Evolutionary conservation across 2,797 vertebrate species (phyloP), one percentile per base, ranked within the genome.

Genomic region (Betta splendens): DNA sequence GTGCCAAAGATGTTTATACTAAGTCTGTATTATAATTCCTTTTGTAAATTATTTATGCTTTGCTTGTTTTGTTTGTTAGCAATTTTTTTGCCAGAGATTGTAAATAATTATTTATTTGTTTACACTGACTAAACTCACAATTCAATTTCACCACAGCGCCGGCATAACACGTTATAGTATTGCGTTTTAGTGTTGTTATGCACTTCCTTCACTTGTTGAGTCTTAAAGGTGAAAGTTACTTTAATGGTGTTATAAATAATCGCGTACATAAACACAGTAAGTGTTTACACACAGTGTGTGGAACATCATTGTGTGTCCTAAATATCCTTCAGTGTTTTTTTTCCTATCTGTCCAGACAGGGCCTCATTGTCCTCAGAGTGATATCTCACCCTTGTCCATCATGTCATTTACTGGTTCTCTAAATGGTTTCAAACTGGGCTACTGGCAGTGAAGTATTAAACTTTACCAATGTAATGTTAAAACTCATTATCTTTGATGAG

Each of bases 71-170:
- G 77, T 89, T 78, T 55, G 83, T 85, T 80, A 37, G 57, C 80
- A 83, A 73, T 79, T 81, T 75, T 92, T 93, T 93, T 93, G 83
- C 89, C 89, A 91, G 8, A 37, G 90, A 92, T 87, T 98, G 96
- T 98, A 97, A 94, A 96, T 98, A 96, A 86, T 93, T 95, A 98
- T 98, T 98, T 98, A 98, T 98, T 97, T 96, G 94, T 96, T 94
- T 91, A 93, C 93, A 89, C 74, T 93, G 93, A 94, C 90, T 79
- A 72, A 91, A 83, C 85, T 87, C 88, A 89, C 85, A 90, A 87
- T 87, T 85, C 85, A 92, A 61, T 90, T 89, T 86, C 76, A 75
- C 72, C 91, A 71, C 74, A n/a, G n/a, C 48, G 17, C 77, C 61
- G 76, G 81, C 64, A 81, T 75, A 69, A 78, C 72, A 55, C 74